A percentile compares a stretch with the other conserved stretches of the same genome.
These are phyloP conservation scores for Alfaro cultratus DNA, from an alignment of 2,797 vertebrate genomes.

Conservation along the genomic window DNA sequence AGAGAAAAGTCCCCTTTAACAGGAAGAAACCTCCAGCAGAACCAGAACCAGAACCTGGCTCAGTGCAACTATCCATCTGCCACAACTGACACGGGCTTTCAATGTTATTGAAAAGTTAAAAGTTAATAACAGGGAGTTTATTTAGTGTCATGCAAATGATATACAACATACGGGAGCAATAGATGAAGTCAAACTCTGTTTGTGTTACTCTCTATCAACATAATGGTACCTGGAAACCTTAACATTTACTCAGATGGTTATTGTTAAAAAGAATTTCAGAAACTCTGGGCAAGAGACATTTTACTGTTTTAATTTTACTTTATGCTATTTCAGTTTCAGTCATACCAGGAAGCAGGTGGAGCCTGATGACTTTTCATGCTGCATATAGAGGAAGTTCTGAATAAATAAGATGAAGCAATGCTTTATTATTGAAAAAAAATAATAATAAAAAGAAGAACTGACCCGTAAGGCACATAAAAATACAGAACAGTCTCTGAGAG, in stretches of 20 bases:
- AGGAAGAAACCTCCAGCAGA: background rate
- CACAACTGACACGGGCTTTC: background rate
- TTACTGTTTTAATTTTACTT: background rate
- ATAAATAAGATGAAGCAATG: background rate
- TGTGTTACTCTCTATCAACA: background rate
- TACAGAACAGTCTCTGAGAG: background rate
- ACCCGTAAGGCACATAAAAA: background rate
- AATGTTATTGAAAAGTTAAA: background rate
- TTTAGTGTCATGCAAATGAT: background rate
- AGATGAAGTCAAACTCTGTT: background rate
- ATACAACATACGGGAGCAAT: background rate
- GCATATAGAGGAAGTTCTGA: background rate
- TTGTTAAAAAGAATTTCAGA: background rate
- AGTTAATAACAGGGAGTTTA: background rate
- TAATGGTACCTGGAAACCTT: background rate
- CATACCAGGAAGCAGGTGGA: background rate
- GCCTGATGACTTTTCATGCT: conserved; percentile 5
- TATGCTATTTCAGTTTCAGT: background rate
- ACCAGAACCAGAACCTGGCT: background rate
- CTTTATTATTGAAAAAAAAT: background rate
- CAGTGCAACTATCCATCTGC: background rate
- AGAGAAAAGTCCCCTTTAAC: background rate
- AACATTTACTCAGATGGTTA: background rate
- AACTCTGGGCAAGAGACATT: background rate
- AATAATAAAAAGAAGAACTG: background rate